Evolutionary conservation across 1,140 invertebrate genomes (phyloP).

Genomic region (Eumaeus atala): DNA sequence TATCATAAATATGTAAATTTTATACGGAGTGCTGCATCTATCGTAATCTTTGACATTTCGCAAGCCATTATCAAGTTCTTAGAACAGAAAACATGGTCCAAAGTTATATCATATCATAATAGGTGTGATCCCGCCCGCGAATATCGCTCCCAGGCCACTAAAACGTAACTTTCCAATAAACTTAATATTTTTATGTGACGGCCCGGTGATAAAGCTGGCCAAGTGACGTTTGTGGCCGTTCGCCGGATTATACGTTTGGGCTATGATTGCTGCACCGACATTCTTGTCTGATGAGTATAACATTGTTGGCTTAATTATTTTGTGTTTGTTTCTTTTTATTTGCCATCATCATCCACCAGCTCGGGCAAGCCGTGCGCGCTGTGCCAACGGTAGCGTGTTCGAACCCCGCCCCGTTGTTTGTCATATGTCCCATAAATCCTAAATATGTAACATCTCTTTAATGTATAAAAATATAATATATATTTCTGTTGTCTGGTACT

Average conservation of each 20-base stretch:
- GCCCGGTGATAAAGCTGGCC: constrained; percentile 42
- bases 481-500: too few relatives aligned
- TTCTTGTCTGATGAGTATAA: constrained; percentile 31
- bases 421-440: too few relatives aligned
- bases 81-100: constrained; percentile 37
- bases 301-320: constrained; percentile 6
- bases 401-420: too few relatives aligned
- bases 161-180: constrained; percentile 55
- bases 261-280: constrained; percentile 39
- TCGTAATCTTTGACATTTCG: constrained; percentile 24
- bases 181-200: constrained; percentile 63
- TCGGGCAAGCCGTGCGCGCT: too few relatives aligned
- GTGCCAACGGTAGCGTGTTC: too few relatives aligned
- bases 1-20: too few relatives aligned
- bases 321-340: too few relatives aligned
- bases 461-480: too few relatives aligned
- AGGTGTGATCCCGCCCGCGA: constrained; percentile 39
- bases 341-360: too few relatives aligned
- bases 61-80: constrained; percentile 33
- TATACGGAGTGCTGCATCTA: neutral
- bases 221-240: constrained; percentile 45
- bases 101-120: constrained; percentile 36
- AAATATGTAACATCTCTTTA: too few relatives aligned
- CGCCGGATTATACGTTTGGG: constrained; percentile 33
- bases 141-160: constrained; percentile 37